Conservation (phyloP, 2,797 vertebrate genomes). For the Rhinophrynus dorsalis region DNA sequence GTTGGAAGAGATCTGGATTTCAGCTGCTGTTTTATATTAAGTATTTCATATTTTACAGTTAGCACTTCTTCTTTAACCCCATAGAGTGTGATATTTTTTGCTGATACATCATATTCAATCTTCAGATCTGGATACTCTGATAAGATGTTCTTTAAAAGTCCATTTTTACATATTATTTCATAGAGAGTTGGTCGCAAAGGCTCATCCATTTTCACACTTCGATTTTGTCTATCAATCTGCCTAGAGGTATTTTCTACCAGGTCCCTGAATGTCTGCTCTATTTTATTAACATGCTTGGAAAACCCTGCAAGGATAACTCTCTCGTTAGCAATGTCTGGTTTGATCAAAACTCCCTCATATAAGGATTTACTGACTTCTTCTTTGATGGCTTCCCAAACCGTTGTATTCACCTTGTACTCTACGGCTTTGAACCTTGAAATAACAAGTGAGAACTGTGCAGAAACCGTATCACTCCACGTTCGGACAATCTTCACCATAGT, state of each 20-base stretch:
- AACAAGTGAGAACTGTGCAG: conserved; percentile 55
- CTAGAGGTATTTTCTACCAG: conserved; percentile 16
- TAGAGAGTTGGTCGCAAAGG: conserved; percentile 57
- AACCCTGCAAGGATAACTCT: conserved; percentile 68
- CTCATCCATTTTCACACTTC: conserved; percentile 62
- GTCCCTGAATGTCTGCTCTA: conserved; percentile 57
- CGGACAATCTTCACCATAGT: conserved; percentile 53
- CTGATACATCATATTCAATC: conserved; percentile 58
- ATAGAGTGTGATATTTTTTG: conserved; percentile 60
- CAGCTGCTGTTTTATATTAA: conserved; percentile 60
- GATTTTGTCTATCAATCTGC: conserved; percentile 64
- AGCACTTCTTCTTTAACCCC: conserved; percentile 70
- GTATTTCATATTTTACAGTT: conserved; percentile 68
- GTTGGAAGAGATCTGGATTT: conserved; percentile 53
- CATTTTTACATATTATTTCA: conserved; percentile 66
- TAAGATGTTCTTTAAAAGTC: conserved; percentile 52
- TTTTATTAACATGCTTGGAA: conserved; percentile 57
- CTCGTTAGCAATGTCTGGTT: conserved; percentile 49
- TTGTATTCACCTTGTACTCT: background rate
- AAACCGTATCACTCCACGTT: conserved; percentile 66
- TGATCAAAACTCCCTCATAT: conserved; percentile 56
- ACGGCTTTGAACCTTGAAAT: conserved; percentile 66
- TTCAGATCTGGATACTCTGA: conserved; percentile 61
- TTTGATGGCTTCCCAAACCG: conserved; percentile 70
- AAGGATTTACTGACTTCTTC: conserved; percentile 37